These are phyloP conservation scores for Chymomyza fuscimana DNA, from an alignment of 2,888 invertebrate genomes.

Conservation along the genomic window DNA sequence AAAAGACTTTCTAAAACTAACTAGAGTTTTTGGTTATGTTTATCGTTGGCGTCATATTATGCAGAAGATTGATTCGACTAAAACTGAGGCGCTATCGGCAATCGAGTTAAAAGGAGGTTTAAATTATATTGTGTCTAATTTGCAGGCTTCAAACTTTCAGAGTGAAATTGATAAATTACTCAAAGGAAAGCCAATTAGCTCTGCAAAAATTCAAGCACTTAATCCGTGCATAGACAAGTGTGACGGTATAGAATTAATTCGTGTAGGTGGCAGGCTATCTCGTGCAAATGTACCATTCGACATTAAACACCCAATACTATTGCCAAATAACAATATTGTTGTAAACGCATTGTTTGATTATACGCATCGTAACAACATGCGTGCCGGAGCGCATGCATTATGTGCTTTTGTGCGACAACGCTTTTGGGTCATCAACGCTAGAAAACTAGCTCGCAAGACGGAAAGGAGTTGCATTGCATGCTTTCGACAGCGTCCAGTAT, in stretches of 20 bases:
- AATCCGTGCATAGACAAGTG: constrained; percentile 29
- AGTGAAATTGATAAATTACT: no score
- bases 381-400: constrained; percentile 24
- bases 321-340: constrained; percentile 40
- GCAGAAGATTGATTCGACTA: no score
- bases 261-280: constrained; percentile 46
- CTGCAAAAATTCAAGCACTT: constrained; percentile 20
- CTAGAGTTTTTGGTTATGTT: constrained; percentile 18
- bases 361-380: constrained; percentile 19
- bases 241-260: constrained; percentile 44
- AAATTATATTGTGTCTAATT: no score
- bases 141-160: no score
- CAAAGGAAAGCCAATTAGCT: no score
- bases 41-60: not conserved
- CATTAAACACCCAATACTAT: constrained; percentile 46
- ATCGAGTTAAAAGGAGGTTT: no score
- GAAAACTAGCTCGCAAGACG: constrained; percentile 16
- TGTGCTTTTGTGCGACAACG: constrained; percentile 8
- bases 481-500: not conserved
- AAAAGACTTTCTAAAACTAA: constrained; percentile 18
- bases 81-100: no score
- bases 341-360: constrained; percentile 16
- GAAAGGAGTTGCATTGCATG: constrained; percentile 23
- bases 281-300: not conserved
- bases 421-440: constrained; percentile 23